Conservation (phyloP, 2,888 invertebrate species). For the Trissolcus japonicus region DNA sequence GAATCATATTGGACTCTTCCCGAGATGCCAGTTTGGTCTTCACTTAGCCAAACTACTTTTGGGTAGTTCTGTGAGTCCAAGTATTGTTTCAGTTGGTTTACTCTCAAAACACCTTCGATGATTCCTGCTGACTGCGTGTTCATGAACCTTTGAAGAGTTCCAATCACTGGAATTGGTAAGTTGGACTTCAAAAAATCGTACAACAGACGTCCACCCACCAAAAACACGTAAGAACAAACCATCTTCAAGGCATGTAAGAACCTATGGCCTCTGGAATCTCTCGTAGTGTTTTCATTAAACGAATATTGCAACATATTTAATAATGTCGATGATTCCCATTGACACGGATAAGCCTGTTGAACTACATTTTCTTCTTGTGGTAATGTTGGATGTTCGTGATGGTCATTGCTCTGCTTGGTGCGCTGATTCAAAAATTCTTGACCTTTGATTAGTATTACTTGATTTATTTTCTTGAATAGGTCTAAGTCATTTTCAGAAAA, state of each 20-base stretch:
- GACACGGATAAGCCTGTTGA: background rate
- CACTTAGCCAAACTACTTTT: constrained; percentile 48
- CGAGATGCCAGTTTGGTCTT: constrained; percentile 40
- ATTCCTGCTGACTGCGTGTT: background rate
- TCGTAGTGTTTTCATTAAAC: background rate
- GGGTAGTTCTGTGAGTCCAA: constrained; percentile 46
- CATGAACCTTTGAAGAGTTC: constrained; percentile 2
- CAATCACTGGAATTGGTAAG: constrained; percentile 14
- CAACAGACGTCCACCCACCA: constrained; percentile 1
- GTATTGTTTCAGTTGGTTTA: constrained; percentile 45
- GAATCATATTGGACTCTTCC: constrained; percentile 52
- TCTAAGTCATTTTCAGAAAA: background rate
- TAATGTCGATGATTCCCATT: constrained; percentile 14
- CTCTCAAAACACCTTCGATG: constrained; percentile 1
- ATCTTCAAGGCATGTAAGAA: background rate
- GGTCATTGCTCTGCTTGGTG: background rate
- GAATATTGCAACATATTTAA: constrained; percentile 11
- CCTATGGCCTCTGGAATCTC: background rate
- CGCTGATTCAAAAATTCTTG: background rate
- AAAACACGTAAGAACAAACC: constrained; percentile 1
- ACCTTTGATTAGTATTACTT: background rate
- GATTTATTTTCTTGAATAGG: background rate
- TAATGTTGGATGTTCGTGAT: background rate
- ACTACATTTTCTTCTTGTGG: background rate
- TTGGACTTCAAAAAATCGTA: constrained; percentile 13